Base-by-base conservation (phyloP, 1,140 invertebrate genomes). In the Thaumetopoea pityocampa region DNA sequence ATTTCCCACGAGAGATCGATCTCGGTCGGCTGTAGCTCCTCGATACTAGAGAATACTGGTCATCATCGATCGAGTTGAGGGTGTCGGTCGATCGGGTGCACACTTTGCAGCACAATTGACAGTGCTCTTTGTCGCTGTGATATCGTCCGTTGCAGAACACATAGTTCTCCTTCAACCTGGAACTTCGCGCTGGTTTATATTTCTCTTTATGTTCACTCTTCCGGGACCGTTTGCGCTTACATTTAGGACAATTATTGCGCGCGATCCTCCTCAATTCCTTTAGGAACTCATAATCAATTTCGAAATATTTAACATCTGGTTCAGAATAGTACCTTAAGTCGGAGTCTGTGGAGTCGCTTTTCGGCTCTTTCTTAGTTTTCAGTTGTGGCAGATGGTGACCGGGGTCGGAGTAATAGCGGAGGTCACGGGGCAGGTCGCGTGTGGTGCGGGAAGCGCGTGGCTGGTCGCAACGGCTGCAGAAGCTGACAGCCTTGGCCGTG, bases 211-310 rank as follows among this genome's bases (percentile, higher is more conserved):
- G 45, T 12, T 62, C 59, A 12, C 4, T 29, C 24, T 43, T 62
- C 5, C 61, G 52, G 1, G 62, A 57, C 3, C 62, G 36, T 33
- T 57, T 69, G 6, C 74, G 49, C 27, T 61, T 55, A 20, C 79
- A 83, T 46, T 78, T 74, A 5, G 70, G 70, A 23, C 79, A 83
- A 41, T 83, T 77, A 9, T 68, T 71, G 18, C 63, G 52, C 0
- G 82, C 81, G 10, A 86, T 80, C 7, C 54, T 67, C 3, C 79
- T 54, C 10, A 86, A 40, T 41, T 85, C 78, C 23, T 83, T 84
- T 0, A 86, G 62, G 47, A 86, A 86, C 46, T 74, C 68, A 58
- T 85, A 86, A 38, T 86, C 85, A 26, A 86, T 86, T 49, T 86
- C 84, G 52, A 86, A 85, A 64, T 86, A 86, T 23, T 78, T 80